phyloP scores from a whole-genome alignment of 2,888 invertebrate genomes.

The Diaphora mendica region DNA sequence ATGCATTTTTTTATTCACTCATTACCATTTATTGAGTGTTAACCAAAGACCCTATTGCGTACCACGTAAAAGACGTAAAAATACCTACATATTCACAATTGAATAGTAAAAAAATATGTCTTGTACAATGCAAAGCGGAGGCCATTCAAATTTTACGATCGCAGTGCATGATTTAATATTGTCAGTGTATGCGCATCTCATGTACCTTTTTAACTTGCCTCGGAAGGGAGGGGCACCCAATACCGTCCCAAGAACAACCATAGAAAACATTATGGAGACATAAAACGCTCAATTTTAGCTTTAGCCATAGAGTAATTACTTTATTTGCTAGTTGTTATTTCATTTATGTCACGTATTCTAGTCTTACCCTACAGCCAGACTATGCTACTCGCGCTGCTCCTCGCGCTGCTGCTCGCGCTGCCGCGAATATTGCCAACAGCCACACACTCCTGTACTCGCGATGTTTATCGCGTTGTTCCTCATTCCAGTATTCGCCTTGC shows the following conservation, averaged over 20 bases:
- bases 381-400: no score
- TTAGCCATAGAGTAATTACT: not conserved
- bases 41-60: conserved; percentile 28
- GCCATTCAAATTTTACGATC: conserved; percentile 60
- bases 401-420: no score
- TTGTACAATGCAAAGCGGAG: conserved; percentile 45
- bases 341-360: no score
- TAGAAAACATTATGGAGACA: not conserved
- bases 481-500: no score
- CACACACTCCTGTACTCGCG: no score
- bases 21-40: conserved; percentile 20
- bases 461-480: no score
- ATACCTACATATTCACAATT: conserved; percentile 36
- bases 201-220: conserved; percentile 41
- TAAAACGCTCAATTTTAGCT: not conserved
- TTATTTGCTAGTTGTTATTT: not conserved
- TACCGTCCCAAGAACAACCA: not conserved
- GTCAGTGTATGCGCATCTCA: conserved; percentile 57
- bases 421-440: no score
- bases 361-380: no score
- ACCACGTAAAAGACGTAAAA: conserved; percentile 41
- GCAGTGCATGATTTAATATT: conserved; percentile 48
- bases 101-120: conserved; percentile 51
- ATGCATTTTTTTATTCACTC: not conserved
- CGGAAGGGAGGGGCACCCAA: conserved; percentile 17